These are phyloP conservation scores for Lithosia quadra DNA, from an alignment of 2,888 invertebrate genomes.

Conservation along the genomic window DNA sequence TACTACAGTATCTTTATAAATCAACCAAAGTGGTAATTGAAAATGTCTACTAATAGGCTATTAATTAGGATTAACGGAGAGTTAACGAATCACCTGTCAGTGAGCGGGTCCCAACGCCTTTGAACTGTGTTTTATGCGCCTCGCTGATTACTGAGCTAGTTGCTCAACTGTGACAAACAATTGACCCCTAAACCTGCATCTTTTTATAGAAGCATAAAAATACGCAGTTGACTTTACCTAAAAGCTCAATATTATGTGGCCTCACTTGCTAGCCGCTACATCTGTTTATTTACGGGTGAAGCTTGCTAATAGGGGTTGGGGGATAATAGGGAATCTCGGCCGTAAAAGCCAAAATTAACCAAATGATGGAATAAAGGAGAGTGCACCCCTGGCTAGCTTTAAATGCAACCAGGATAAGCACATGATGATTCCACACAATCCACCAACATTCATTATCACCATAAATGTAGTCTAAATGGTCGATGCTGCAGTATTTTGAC, in stretches of 20 bases:
- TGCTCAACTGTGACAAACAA: constrained; percentile 44
- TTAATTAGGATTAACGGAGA: constrained; percentile 81
- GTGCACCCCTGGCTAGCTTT: background rate
- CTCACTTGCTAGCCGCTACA: background rate
- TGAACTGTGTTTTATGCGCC: constrained; percentile 53
- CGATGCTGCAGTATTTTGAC: constrained; percentile 38
- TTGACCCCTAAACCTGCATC: constrained; percentile 36
- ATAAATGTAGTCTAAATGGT: constrained; percentile 37
- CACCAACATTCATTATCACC: constrained; percentile 37
- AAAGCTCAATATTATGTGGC: background rate
- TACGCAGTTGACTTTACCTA: background rate
- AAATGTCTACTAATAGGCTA: constrained; percentile 80
- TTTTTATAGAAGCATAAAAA: constrained; percentile 15
- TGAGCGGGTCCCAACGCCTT: constrained; percentile 58
- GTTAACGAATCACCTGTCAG: constrained; percentile 76
- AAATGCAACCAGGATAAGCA: background rate
- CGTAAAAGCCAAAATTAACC: background rate
- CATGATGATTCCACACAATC: constrained; percentile 25
- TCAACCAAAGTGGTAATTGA: constrained; percentile 81
- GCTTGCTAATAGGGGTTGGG: background rate
- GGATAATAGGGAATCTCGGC: background rate
- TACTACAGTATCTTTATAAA: constrained; percentile 64
- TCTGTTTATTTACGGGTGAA: background rate
- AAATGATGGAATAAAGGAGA: background rate
- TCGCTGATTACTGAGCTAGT: constrained; percentile 39